Conservation (phyloP, 1,140 invertebrate genomes). For the Bombus picipes region DNA sequence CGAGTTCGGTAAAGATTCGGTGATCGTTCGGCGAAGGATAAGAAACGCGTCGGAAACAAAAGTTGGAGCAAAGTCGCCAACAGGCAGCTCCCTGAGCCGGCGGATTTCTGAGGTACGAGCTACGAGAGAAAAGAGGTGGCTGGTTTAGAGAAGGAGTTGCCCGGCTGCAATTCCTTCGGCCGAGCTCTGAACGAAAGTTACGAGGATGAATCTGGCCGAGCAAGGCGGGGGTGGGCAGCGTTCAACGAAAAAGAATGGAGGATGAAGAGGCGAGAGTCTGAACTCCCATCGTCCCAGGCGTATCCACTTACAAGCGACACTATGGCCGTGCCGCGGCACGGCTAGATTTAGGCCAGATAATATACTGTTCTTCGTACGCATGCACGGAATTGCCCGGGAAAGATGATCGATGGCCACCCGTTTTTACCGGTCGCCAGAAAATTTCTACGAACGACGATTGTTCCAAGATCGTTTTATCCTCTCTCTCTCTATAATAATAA, state of each 20-base stretch:
- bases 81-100: neutral
- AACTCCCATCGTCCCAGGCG: constrained; percentile 75
- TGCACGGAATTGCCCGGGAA: constrained; percentile 17
- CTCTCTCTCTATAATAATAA: too few species aligned
- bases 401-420: constrained; percentile 1
- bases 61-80: neutral
- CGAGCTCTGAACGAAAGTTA: constrained; percentile 65
- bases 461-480: neutral
- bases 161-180: constrained; percentile 40
- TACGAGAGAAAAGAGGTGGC: neutral
- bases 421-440: too few species aligned
- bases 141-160: constrained; percentile 13
- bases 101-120: neutral
- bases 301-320: constrained; percentile 76
- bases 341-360: constrained; percentile 68
- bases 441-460: too few species aligned
- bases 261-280: constrained; percentile 53
- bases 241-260: constrained; percentile 61
- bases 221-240: constrained; percentile 37
- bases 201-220: constrained; percentile 64
- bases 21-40: neutral
- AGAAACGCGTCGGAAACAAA: neutral
- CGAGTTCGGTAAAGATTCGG: too few species aligned
- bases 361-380: constrained; percentile 38
- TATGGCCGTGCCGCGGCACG: constrained; percentile 57